These are phyloP conservation scores for Nemapogon koenigi DNA, from an alignment of 2,888 invertebrate species.

Conservation along the genomic window DNA sequence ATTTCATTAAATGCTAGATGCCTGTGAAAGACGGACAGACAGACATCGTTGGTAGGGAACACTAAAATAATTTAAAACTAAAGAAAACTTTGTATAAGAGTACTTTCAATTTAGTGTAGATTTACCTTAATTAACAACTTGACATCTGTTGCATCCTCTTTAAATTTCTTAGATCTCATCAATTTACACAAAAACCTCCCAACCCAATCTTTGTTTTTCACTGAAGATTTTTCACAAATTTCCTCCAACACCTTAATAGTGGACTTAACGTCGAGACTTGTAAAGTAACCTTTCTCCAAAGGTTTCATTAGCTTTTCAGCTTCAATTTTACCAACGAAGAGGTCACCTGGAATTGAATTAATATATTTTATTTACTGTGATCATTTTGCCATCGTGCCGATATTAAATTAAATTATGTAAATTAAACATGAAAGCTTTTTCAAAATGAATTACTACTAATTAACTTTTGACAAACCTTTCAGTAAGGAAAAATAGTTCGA, in stretches of 20 bases:
- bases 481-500: no score
- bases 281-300: conserved; percentile 49
- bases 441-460: no score
- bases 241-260: conserved; percentile 56
- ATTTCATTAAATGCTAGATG: no score
- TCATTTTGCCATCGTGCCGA: neutral
- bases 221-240: conserved; percentile 38
- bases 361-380: neutral
- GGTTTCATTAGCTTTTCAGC: conserved; percentile 49
- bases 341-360: conserved; percentile 34
- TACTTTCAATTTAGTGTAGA: no score
- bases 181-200: conserved; percentile 62
- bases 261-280: conserved; percentile 45
- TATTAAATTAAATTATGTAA: neutral
- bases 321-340: conserved; percentile 58
- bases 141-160: conserved; percentile 40
- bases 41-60: no score
- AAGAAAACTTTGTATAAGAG: no score
- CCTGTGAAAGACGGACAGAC: no score
- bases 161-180: conserved; percentile 43
- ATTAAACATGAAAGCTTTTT: no score
- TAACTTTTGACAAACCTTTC: no score
- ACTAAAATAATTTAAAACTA: no score
- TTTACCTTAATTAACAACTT: conserved; percentile 45
- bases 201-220: conserved; percentile 58